Conservation (phyloP, 2,888 invertebrate species). For the Phymatocera aterrima region DNA sequence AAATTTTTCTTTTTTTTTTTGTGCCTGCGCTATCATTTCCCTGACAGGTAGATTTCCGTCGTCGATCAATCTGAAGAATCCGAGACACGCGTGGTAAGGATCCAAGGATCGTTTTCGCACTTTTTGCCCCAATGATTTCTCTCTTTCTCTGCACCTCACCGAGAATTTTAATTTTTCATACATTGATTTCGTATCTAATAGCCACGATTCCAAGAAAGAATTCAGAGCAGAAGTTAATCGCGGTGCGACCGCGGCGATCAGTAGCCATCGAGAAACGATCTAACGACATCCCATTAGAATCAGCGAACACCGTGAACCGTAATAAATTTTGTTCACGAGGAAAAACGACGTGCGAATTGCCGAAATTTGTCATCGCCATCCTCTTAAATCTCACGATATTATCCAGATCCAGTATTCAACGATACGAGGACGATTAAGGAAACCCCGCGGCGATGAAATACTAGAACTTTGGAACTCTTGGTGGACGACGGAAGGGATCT, state of each 20-base stretch:
- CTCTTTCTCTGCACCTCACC: not conserved
- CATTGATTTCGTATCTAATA: not conserved
- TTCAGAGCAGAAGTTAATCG: not conserved
- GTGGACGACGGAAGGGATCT: not conserved
- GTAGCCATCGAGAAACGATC: not conserved
- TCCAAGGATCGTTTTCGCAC: not conserved
- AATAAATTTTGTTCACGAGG: not conserved
- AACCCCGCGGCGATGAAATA: conserved; percentile 8
- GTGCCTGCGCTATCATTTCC: not conserved
- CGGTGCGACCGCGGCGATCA: not conserved
- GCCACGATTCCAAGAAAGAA: conserved; percentile 3
- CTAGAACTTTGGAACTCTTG: not conserved
- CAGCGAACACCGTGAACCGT: not conserved
- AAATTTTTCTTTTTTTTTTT: not conserved
- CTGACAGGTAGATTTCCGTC: not conserved
- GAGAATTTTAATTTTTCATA: not conserved
- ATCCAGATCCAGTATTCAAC: conserved; percentile 14
- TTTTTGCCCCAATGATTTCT: not conserved
- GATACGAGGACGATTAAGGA: conserved; percentile 20
- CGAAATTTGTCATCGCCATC: conserved; percentile 48
- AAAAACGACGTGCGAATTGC: conserved; percentile 27
- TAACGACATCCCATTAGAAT: conserved; percentile 15
- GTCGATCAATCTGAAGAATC: not conserved
- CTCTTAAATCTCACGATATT: conserved; percentile 31
- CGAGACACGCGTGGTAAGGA: not conserved